Percentiles rank a stretch among this genome's conserved stretches.
These are phyloP conservation scores for Rhinolophus sinicus DNA, from an alignment of 2,113 vertebrate species.

Conservation along the genomic window DNA sequence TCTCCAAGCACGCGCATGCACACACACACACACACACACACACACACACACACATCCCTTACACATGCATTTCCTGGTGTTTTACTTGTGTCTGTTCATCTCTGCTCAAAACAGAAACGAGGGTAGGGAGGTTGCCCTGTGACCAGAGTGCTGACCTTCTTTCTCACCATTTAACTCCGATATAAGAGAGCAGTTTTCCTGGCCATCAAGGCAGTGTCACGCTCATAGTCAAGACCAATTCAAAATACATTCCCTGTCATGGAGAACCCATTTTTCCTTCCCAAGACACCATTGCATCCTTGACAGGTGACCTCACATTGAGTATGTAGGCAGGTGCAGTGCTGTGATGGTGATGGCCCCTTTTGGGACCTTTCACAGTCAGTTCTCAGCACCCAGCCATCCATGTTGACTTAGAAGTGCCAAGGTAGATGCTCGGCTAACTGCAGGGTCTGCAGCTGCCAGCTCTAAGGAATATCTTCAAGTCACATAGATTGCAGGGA, in stretches of 20 bases:
- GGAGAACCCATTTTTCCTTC: conserved; percentile 26
- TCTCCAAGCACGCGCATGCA: background rate
- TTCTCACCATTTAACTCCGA: fast-evolving
- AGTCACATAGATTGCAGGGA: background rate
- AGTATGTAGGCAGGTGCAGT: background rate
- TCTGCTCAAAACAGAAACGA: background rate
- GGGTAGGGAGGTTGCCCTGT: background rate
- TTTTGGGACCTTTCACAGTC: background rate
- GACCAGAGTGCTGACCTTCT: background rate
- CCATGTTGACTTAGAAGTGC: background rate
- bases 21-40: background rate
- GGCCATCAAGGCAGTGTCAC: background rate
- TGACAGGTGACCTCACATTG: background rate
- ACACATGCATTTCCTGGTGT: background rate
- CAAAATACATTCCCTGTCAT: background rate
- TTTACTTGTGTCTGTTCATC: background rate
- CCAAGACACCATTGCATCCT: background rate
- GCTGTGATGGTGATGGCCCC: fast-evolving
- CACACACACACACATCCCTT: background rate
- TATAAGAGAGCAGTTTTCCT: background rate
- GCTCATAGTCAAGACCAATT: conserved; percentile 51
- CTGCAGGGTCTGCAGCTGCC: background rate
- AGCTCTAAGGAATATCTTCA: background rate
- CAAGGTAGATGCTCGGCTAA: background rate
- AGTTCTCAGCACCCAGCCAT: background rate